Base-by-base conservation (phyloP, 2,113 vertebrate genomes). In the Alexandromys fortis region DNA sequence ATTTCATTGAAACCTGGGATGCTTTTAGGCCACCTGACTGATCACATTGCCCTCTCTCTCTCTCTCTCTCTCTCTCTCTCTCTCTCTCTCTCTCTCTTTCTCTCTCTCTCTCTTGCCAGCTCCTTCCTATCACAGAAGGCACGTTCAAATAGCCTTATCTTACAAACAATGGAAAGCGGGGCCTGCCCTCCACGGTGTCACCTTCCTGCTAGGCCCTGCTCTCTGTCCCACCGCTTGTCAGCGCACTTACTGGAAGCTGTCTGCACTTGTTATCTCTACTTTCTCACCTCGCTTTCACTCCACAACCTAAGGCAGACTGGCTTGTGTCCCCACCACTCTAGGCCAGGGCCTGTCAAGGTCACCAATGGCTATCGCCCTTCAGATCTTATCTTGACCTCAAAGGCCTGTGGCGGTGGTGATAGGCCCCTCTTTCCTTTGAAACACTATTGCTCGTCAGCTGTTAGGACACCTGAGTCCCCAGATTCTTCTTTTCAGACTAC, bases 331-430 rank as follows among this genome's bases (percentile, higher is more conserved):
- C 4, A 67, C 73, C 90, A 94, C 97, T 89, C 79, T 24, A 22
- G 14, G 81, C 47, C 75, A 81, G 30, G 38, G 17, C 94, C 33
- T 16, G 88, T 81, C 97, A 97, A 97, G 97, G 96, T 97, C 96
- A 94, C 95, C 90, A 16, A 52, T 72, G 93, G 91, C 94, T 89
- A 97, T 95, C 92, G 96, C 42, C 24, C 86, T 96, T 86, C 89
- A 91, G 95, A 96, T 92, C 92, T 97, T 97, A 97, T 97, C 96
- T 97, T 96, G 94, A 96, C 95, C 93, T 96, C 94, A 61, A 83
- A 94, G 79, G 92, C 77, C 12, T 35, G 87, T 61, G 90, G 87
- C 5, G 5, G 17, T 5, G 17, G 17, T 21, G 49, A 3, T 2
- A 0, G 38, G 38, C 55, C 58, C 58, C 76, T 47, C 83, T 52